A percentile compares a stretch with the other conserved stretches of the same genome.
Conservation (phyloP, 1,140 invertebrate species). For the Aphis gossypii region DNA sequence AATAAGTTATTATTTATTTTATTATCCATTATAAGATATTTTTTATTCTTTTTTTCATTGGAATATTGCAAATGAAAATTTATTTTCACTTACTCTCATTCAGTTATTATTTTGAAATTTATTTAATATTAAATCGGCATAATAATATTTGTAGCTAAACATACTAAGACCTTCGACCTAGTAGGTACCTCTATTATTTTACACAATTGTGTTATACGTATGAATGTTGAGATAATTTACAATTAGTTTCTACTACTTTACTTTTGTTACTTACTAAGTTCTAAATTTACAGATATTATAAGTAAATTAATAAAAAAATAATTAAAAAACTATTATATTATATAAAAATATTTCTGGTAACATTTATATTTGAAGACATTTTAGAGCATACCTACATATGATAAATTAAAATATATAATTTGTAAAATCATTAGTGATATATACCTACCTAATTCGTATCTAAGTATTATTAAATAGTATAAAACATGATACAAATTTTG, state of each 20-base stretch:
- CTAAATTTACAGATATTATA: neutral
- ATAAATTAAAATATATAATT: no score
- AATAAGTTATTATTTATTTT: no score
- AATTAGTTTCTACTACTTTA: no score
- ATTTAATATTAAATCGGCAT: neutral
- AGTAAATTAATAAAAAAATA: neutral
- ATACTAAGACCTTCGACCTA: neutral
- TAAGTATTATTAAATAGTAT: no score
- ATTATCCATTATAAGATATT: no score
- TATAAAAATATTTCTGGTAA: neutral
- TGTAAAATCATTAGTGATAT: no score
- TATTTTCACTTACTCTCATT: neutral
- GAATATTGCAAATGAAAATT: neutral
- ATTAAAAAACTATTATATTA: neutral
- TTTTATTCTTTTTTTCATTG: no score
- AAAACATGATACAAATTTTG: no score
- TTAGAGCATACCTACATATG: no score
- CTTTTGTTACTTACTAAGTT: neutral
- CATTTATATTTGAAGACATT: no score
- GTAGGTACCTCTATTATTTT: neutral
- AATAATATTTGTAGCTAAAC: neutral
- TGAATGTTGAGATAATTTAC: neutral
- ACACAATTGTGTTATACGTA: neutral
- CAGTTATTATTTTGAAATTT: neutral
- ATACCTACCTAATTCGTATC: neutral